Percentiles rank a stretch among this genome's conserved stretches.
Conservation (phyloP, 2,888 invertebrate species). For the Cataglyphis albicans region DNA sequence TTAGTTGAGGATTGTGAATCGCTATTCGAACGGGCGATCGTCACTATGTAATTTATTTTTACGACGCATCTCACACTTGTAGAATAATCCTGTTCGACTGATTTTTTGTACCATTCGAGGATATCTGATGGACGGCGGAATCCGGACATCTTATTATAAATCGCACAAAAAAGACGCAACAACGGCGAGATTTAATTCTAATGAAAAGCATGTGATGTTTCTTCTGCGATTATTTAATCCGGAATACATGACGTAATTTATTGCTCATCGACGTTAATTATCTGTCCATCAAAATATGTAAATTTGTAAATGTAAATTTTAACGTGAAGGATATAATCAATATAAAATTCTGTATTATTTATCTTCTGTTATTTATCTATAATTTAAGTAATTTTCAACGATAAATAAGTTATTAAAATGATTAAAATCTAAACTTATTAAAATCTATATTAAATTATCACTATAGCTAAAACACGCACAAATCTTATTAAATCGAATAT, state of each 20-base stretch:
- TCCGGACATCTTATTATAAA: not conserved
- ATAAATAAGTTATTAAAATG: not conserved
- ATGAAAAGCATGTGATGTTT: not conserved
- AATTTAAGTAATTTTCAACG: not conserved
- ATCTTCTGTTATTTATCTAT: not conserved
- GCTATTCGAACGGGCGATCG: not conserved
- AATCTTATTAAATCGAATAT: not conserved
- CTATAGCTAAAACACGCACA: not conserved
- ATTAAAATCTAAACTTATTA: too few relatives aligned
- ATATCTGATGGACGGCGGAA: not conserved
- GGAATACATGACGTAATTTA: not conserved
- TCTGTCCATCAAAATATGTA: not conserved
- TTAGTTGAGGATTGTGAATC: not conserved
- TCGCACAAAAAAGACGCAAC: not conserved
- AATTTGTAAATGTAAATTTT: not conserved
- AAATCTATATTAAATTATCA: not conserved
- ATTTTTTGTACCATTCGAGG: constrained; percentile 7
- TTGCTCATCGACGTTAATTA: constrained; percentile 5
- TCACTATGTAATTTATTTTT: constrained; percentile 20
- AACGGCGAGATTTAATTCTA: not conserved
- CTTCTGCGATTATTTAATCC: constrained; percentile 1
- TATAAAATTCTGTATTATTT: not conserved
- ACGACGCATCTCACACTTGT: constrained; percentile 1
- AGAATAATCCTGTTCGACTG: not conserved
- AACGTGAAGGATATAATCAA: not conserved